A percentile compares a stretch with the other conserved stretches of the same genome.
Conservation (phyloP, 2,888 invertebrate genomes). For the Drosophila imparisetae region DNA sequence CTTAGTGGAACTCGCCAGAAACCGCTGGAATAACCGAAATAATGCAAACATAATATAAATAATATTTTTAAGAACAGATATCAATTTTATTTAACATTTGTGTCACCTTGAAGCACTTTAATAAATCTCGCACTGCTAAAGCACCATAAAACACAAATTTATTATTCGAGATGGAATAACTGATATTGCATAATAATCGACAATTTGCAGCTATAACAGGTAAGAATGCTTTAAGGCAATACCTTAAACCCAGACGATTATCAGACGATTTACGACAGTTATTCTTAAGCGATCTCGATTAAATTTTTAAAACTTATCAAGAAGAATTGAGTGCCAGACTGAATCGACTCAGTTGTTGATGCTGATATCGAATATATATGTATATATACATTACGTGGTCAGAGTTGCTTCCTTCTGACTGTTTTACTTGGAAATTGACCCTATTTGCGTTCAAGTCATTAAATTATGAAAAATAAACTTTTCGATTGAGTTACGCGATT, state of each 20-base stretch:
- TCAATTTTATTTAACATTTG: background rate
- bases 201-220: background rate
- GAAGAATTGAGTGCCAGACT: background rate
- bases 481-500: background rate
- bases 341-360: background rate
- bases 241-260: rapidly evolving
- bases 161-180: background rate
- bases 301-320: background rate
- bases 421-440: background rate
- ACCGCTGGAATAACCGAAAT: background rate
- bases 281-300: background rate
- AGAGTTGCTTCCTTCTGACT: background rate
- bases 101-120: slow-evolving; percentile 13
- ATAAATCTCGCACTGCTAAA: slow-evolving; percentile 29
- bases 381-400: background rate
- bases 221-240: background rate
- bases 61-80: background rate
- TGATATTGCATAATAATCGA: background rate
- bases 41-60: slow-evolving; percentile 4
- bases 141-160: background rate
- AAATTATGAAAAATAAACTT: background rate
- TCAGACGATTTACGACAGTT: no score
- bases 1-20: background rate
- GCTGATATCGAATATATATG: background rate
- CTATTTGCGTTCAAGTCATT: background rate